Conservation (phyloP, 2,797 vertebrate genomes). For the Phylloscopus collybita region DNA sequence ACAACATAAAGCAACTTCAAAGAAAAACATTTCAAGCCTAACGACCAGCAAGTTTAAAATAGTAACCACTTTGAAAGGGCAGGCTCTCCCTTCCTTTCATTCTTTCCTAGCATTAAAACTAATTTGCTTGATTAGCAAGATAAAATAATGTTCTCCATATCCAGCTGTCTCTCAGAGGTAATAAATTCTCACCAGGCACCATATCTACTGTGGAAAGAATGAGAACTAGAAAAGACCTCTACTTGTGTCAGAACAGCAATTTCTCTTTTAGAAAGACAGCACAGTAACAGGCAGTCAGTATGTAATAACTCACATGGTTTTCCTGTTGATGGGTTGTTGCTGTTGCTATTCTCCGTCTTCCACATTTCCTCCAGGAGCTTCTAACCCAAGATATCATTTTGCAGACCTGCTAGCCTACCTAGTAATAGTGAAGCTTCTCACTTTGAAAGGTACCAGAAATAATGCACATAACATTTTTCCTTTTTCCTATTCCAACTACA, state of each 20-base stretch:
- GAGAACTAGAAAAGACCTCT: not conserved
- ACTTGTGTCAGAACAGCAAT: not conserved
- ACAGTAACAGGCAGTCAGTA: not conserved
- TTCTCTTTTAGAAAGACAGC: not conserved
- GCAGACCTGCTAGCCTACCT: not conserved
- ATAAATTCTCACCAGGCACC: not conserved
- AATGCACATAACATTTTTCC: not conserved
- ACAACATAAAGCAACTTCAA: not conserved
- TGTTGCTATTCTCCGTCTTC: not conserved
- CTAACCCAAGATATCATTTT: not conserved
- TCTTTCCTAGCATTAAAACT: not conserved
- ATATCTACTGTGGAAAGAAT: not conserved
- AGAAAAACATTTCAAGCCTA: not conserved
- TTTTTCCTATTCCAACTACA: not conserved
- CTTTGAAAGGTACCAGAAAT: not conserved
- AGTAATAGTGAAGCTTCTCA: not conserved
- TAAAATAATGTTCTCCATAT: not conserved
- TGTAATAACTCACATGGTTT: not conserved
- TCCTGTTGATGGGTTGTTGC: not conserved
- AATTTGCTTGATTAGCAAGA: slow-evolving; percentile 30
- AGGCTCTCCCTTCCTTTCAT: not conserved
- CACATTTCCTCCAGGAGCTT: not conserved
- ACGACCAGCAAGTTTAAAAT: not conserved
- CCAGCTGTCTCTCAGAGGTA: not conserved
- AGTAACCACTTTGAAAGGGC: not conserved